These are phyloP conservation scores for Lepilemur ruficaudatus DNA, from an alignment of 2,797 vertebrate species.

Conservation along the genomic window DNA sequence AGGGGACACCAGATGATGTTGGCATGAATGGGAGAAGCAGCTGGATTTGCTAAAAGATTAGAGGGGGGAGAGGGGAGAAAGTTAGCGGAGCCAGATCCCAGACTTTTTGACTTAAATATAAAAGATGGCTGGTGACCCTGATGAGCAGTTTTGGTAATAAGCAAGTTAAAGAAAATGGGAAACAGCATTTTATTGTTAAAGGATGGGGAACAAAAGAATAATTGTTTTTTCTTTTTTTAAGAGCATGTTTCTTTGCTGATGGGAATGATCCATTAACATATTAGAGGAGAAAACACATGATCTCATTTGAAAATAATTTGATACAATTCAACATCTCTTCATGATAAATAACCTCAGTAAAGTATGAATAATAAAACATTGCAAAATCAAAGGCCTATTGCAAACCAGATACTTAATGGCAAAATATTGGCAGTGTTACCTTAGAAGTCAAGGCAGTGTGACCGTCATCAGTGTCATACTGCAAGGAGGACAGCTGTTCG, in stretches of 20 bases:
- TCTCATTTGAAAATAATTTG: not conserved
- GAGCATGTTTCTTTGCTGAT: not conserved
- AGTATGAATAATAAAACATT: not conserved
- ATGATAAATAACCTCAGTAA: not conserved
- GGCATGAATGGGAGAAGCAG: no score
- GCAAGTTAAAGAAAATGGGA: not conserved
- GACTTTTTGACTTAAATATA: not conserved
- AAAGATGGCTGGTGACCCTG: not conserved
- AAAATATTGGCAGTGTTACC: not conserved
- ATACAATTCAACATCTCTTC: not conserved
- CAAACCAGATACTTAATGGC: not conserved
- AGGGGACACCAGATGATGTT: no score
- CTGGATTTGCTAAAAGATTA: not conserved
- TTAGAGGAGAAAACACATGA: not conserved
- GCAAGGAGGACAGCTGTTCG: not conserved
- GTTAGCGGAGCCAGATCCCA: not conserved
- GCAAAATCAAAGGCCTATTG: not conserved
- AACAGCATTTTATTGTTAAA: not conserved
- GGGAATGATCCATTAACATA: not conserved
- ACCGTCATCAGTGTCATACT: fast-evolving
- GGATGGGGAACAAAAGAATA: not conserved
- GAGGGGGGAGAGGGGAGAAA: not conserved
- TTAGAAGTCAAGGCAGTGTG: not conserved
- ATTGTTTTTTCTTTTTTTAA: not conserved
- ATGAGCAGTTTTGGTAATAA: not conserved